phyloP scores from a whole-genome alignment of 1,140 invertebrate genomes.

The Panagrolaimus sp. region DNA sequence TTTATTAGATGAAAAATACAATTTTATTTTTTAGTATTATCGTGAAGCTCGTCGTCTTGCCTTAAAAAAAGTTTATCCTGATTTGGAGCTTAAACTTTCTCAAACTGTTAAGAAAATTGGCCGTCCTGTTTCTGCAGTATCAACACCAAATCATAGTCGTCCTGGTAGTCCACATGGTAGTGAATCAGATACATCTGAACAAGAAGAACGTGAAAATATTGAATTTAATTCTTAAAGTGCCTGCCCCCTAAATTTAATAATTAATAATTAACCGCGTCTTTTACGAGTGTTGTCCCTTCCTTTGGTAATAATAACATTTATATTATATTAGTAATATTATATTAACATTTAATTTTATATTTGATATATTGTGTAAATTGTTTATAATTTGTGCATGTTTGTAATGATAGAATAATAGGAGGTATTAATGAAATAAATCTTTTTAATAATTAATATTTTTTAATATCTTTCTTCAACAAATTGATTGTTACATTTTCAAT shows the following conservation, averaged over 20 bases:
- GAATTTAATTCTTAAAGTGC: conserved; percentile 17
- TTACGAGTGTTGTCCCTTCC: too few species aligned
- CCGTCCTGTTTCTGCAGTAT: conserved; percentile 45
- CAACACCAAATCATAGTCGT: conserved; percentile 39
- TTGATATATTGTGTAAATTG: background rate
- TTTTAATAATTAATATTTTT: too few species aligned
- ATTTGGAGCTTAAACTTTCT: conserved; percentile 51
- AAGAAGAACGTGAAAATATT: conserved; percentile 49
- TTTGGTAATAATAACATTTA: too few species aligned
- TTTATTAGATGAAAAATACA: background rate
- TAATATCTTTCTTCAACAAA: too few species aligned
- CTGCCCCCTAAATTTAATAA: too few species aligned
- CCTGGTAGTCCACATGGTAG: conserved; percentile 26
- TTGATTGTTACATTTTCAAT: too few species aligned
- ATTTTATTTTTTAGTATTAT: conserved; percentile 41
- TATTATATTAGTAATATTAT: too few species aligned
- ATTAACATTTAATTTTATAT: background rate
- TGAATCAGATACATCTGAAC: conserved; percentile 42
- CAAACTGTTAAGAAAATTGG: conserved; percentile 48
- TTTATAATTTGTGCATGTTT: too few species aligned
- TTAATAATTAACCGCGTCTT: too few species aligned
- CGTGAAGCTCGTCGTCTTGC: conserved; percentile 56
- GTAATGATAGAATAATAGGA: too few species aligned
- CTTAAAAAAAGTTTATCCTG: conserved; percentile 49
- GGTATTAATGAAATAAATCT: too few species aligned